A percentile compares a stretch with the other conserved stretches of the same genome.
These are phyloP conservation scores for Passer domesticus DNA, from an alignment of 2,113 vertebrate species.

Conservation along the genomic window DNA sequence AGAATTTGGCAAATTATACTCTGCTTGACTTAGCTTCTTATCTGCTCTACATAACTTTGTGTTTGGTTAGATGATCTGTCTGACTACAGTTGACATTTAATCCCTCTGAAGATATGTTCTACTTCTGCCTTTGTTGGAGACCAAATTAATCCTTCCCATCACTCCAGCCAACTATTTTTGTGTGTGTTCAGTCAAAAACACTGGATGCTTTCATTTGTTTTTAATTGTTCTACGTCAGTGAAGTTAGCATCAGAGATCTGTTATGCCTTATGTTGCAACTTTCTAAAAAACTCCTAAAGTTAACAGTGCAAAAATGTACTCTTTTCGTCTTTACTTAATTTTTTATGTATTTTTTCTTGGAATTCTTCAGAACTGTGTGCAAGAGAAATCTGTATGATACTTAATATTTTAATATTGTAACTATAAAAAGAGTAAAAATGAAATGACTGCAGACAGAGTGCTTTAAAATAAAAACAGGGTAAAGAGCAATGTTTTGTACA, in stretches of 20 bases:
- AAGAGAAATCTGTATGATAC: not conserved
- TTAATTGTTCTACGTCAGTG: not conserved
- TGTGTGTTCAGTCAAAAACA: not conserved
- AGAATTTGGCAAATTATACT: not conserved
- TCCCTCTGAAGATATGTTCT: not conserved
- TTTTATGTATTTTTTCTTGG: not conserved
- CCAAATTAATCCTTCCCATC: not conserved
- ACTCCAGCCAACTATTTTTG: not conserved
- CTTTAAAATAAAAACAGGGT: not conserved
- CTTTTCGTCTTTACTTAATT: not conserved
- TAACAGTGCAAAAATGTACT: not conserved
- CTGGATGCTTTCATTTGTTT: not conserved
- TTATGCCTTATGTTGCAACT: not conserved
- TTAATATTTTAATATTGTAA: not conserved
- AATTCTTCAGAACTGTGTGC: not conserved
- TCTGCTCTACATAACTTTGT: not conserved
- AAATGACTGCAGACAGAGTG: not conserved
- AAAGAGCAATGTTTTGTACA: not conserved
- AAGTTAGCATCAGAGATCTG: not conserved
- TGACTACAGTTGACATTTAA: not conserved
- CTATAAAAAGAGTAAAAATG: not conserved
- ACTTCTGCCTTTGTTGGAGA: not conserved
- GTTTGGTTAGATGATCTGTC: not conserved
- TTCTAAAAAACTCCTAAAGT: not conserved
- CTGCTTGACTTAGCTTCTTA: not conserved